phyloP scores from a whole-genome alignment of 2,113 vertebrate genomes.

The Datnioides undecimradiatus region DNA sequence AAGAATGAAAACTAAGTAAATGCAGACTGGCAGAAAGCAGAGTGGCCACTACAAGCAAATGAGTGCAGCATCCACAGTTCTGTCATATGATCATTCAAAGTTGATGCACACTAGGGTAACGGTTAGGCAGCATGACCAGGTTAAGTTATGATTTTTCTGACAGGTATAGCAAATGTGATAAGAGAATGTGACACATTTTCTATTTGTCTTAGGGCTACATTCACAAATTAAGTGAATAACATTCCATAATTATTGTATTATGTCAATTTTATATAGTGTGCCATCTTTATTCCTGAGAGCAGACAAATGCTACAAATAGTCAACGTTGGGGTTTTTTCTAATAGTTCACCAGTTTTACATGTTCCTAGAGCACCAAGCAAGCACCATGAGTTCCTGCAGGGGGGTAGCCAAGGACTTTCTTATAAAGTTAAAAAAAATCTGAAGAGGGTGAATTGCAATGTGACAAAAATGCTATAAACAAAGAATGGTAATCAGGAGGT shows the following conservation, averaged over 20 bases:
- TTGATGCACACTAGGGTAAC: background rate
- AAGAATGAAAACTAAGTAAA: slow-evolving; percentile 25
- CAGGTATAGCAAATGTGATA: slow-evolving; percentile 4
- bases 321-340: too few relatives aligned
- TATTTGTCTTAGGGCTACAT: background rate
- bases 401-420: background rate
- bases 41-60: slow-evolving; percentile 18
- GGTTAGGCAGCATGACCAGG: background rate
- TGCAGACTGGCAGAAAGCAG: slow-evolving; percentile 23
- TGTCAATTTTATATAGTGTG: background rate
- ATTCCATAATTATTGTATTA: background rate
- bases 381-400: too few relatives aligned
- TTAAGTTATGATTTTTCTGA: background rate
- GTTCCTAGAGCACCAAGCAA: background rate
- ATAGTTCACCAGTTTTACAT: background rate
- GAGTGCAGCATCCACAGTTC: background rate
- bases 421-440: background rate
- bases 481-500: background rate
- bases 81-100: slow-evolving; percentile 12
- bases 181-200: background rate
- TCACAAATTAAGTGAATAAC: background rate
- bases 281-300: background rate
- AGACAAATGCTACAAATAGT: background rate
- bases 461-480: background rate
- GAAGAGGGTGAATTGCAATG: background rate